phyloP scores from a whole-genome alignment of 2,113 vertebrate species.

The Peromyscus leucopus region DNA sequence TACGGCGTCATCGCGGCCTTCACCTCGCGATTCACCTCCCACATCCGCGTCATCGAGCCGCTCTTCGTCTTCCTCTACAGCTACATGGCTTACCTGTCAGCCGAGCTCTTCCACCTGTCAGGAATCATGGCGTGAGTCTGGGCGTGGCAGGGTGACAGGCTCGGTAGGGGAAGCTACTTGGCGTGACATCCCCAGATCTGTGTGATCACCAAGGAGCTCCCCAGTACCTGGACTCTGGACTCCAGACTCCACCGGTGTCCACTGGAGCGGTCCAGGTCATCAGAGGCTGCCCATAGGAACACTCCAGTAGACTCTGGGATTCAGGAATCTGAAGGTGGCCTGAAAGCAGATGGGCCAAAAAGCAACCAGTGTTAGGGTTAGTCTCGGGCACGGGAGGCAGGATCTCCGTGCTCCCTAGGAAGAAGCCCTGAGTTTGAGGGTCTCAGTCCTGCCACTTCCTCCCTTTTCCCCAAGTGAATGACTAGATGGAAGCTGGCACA shows the following conservation, averaged over 20 bases:
- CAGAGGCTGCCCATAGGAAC: background rate
- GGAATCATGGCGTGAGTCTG: slow-evolving; percentile 99
- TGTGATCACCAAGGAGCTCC: background rate
- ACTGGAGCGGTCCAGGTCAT: background rate
- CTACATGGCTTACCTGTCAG: slow-evolving; percentile 98
- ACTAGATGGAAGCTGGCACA: background rate
- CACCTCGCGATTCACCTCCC: slow-evolving; percentile 97
- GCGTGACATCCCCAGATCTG: background rate
- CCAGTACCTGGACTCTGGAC: background rate
- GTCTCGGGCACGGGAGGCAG: background rate
- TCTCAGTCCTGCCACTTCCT: background rate
- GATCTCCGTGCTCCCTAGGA: background rate
- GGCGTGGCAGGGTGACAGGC: rapidly evolving
- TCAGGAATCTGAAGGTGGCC: background rate
- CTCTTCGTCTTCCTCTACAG: slow-evolving; percentile 99
- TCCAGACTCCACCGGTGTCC: background rate
- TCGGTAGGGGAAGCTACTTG: rapidly evolving
- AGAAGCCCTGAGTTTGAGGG: background rate
- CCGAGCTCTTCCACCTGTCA: slow-evolving; percentile 98
- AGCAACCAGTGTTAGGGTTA: background rate
- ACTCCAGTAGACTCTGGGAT: background rate
- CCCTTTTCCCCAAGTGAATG: background rate
- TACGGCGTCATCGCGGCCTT: slow-evolving; percentile 96
- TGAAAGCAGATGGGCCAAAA: background rate
- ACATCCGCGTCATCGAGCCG: slow-evolving; percentile 97